phyloP scores from a whole-genome alignment of 1,140 invertebrate genomes.

The Anastrepha obliqua region DNA sequence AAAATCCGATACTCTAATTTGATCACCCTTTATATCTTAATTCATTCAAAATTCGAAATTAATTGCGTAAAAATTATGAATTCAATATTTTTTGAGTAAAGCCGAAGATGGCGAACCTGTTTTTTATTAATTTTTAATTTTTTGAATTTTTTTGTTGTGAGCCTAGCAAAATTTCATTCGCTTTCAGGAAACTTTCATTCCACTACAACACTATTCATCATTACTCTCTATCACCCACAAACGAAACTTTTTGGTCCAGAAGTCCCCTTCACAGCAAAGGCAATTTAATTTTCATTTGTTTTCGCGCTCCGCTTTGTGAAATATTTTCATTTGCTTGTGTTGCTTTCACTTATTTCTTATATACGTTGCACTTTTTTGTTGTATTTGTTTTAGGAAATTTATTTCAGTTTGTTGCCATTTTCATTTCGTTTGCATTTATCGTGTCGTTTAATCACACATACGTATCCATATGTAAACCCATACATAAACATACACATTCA shows the following conservation, averaged over 20 bases:
- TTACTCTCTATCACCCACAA: neutral
- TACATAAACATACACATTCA: neutral
- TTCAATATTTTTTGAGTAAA: too few relatives aligned
- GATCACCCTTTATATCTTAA: too few relatives aligned
- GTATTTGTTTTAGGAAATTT: neutral
- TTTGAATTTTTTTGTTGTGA: too few relatives aligned
- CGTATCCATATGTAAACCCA: neutral
- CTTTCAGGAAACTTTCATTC: too few relatives aligned
- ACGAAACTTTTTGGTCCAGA: neutral
- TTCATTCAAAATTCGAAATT: too few relatives aligned
- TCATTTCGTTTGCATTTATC: constrained; percentile 36
- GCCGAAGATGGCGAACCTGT: too few relatives aligned
- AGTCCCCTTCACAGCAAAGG: neutral
- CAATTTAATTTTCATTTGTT: constrained; percentile 48
- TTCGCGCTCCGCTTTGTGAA: constrained; percentile 30
- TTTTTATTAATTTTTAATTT: too few relatives aligned
- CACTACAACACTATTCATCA: neutral
- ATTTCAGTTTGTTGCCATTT: constrained; percentile 25
- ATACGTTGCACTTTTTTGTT: constrained; percentile 4
- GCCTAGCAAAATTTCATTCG: too few relatives aligned
- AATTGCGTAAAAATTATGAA: too few relatives aligned
- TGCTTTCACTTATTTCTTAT: constrained; percentile 27
- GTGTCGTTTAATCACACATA: neutral
- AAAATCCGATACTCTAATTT: too few relatives aligned
- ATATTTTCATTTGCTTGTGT: constrained; percentile 35